Evolutionary conservation across 2,888 invertebrate genomes (phyloP).

Genomic region (Hecatera dysodea): DNA sequence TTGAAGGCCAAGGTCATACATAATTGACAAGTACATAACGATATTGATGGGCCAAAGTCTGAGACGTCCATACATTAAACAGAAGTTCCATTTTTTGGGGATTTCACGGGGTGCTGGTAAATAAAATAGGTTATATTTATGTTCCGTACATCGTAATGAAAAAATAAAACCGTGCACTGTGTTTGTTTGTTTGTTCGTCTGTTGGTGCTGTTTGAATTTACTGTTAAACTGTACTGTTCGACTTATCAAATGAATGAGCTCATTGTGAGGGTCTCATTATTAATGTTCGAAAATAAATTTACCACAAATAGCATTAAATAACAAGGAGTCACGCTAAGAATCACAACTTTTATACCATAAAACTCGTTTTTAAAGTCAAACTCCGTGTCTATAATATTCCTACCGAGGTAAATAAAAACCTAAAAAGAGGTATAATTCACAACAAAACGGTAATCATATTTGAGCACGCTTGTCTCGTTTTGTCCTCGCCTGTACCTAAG

Average conservation of each 20-base stretch:
- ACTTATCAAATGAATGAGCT: too few relatives aligned
- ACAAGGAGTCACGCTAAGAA: constrained; percentile 3
- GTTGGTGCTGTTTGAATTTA: too few relatives aligned
- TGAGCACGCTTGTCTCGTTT: constrained; percentile 69
- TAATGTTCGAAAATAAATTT: not conserved
- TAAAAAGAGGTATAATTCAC: constrained; percentile 62
- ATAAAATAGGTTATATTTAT: too few relatives aligned
- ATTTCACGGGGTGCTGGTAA: too few relatives aligned
- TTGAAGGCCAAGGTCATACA: constrained; percentile 2
- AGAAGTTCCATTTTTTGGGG: too few relatives aligned
- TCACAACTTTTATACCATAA: constrained; percentile 54
- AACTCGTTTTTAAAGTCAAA: constrained; percentile 51
- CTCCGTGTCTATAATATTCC: constrained; percentile 12
- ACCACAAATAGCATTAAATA: not conserved
- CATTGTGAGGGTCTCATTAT: too few relatives aligned
- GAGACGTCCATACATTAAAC: too few relatives aligned
- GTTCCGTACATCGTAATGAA: too few relatives aligned
- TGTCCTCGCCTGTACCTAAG: constrained; percentile 68
- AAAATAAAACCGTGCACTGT: too few relatives aligned
- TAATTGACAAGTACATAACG: not conserved
- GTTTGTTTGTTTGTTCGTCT: too few relatives aligned
- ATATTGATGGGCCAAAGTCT: not conserved
- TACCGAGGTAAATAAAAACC: constrained; percentile 40
- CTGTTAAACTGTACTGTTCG: too few relatives aligned
- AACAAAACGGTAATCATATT: constrained; percentile 74